Conservation (phyloP, 2,113 vertebrate genomes). For the Stegostoma tigrinum region DNA sequence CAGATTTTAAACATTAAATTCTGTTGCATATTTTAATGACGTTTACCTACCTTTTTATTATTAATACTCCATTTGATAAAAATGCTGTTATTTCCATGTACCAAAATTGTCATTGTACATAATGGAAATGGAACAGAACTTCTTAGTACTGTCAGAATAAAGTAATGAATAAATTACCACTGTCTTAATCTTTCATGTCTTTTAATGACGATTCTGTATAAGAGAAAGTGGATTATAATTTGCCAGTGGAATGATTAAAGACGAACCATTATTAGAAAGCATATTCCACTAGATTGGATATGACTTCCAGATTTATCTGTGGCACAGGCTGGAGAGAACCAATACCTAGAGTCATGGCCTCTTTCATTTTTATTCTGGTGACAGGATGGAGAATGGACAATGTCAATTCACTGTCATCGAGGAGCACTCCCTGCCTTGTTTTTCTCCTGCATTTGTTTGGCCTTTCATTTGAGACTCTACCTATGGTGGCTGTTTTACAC, state of each 20-base stretch:
- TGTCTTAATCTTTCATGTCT: slow-evolving; percentile 37
- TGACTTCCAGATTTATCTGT: slow-evolving; percentile 29
- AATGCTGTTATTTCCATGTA: slow-evolving; percentile 35
- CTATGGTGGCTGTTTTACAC: slow-evolving; percentile 34
- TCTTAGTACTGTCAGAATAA: slow-evolving; percentile 31
- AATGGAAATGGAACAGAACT: slow-evolving; percentile 34
- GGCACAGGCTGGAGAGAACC: not conserved
- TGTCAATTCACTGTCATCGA: slow-evolving; percentile 27
- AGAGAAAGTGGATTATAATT: slow-evolving; percentile 38
- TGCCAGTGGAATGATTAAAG: slow-evolving; percentile 30
- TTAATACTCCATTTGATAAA: slow-evolving; percentile 36
- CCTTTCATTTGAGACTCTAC: slow-evolving; percentile 36
- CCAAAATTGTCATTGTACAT: slow-evolving; percentile 33
- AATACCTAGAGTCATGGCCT: not conserved
- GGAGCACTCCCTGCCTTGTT: slow-evolving; percentile 11
- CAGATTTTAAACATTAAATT: slow-evolving; percentile 33
- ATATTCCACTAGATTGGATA: slow-evolving; percentile 31
- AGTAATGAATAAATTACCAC: slow-evolving; percentile 37
- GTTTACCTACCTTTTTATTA: slow-evolving; percentile 35
- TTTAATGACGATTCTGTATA: slow-evolving; percentile 23
- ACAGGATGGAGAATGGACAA: slow-evolving; percentile 32
- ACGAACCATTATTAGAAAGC: slow-evolving; percentile 28
- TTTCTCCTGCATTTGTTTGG: slow-evolving; percentile 32
- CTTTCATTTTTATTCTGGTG: not conserved
- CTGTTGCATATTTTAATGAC: slow-evolving; percentile 32